Evolutionary conservation across 1,140 invertebrate species (phyloP).

Genomic region (Mizuhopecten yessoensis): DNA sequence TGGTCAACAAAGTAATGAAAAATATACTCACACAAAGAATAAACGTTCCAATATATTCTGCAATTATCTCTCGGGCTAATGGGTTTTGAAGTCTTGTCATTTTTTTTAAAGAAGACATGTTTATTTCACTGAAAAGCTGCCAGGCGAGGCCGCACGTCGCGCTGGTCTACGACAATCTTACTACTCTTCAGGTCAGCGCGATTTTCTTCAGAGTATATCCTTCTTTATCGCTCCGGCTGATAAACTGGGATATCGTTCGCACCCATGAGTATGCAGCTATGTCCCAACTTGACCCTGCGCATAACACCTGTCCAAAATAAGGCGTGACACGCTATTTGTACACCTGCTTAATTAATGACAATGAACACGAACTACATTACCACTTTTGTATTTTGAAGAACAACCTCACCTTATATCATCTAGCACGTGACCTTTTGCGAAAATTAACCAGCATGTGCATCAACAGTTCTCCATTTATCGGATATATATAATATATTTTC

Average conservation of each 20-base stretch:
- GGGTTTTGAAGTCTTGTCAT: not conserved
- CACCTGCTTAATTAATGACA: too few relatives aligned
- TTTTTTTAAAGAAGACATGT: conserved; percentile 35
- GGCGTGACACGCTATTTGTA: too few relatives aligned
- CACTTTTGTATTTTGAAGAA: too few relatives aligned
- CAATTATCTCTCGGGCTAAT: conserved; percentile 65
- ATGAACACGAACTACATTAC: too few relatives aligned
- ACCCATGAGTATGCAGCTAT: not conserved
- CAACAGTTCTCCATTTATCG: too few relatives aligned
- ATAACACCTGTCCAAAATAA: not conserved
- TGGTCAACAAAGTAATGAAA: too few relatives aligned
- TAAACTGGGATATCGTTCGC: not conserved
- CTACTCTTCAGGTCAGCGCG: not conserved
- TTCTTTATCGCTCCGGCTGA: not conserved
- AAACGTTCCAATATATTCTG: conserved; percentile 75
- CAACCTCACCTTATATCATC: too few relatives aligned
- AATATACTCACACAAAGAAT: conserved; percentile 68
- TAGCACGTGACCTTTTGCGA: too few relatives aligned
- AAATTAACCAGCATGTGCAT: too few relatives aligned
- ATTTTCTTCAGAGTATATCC: not conserved
- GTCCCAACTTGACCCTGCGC: not conserved
- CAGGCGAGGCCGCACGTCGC: not conserved
- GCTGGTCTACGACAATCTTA: not conserved
- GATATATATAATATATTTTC: too few relatives aligned
- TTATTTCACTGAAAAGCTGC: not conserved